A percentile compares a stretch with the other conserved stretches of the same genome.
phyloP scores from a whole-genome alignment of 2,888 invertebrate species.

The Phyllotreta cruciferae region DNA sequence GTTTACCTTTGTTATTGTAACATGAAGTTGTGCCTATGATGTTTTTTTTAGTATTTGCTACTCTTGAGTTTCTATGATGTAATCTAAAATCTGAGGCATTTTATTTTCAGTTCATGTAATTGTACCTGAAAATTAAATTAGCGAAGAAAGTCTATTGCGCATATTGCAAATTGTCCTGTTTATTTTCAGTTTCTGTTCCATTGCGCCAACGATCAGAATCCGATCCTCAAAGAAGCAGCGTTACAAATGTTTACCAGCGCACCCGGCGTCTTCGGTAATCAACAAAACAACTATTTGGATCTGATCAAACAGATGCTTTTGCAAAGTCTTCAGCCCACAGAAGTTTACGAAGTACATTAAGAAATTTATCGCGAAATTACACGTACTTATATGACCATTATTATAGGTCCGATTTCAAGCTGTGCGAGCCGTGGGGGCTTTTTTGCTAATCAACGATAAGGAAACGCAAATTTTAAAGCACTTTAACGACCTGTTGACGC shows the following conservation, averaged over 20 bases:
- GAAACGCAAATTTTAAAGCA: constrained; percentile 89
- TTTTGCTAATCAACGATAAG: constrained; percentile 92
- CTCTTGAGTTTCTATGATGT: too few relatives aligned
- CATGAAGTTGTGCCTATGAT: too few relatives aligned
- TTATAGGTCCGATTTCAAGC: constrained; percentile 75
- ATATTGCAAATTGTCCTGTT: background rate
- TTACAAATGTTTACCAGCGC: constrained; percentile 94
- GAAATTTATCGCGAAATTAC: background rate
- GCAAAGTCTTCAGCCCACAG: constrained; percentile 74
- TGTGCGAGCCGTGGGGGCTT: constrained; percentile 83
- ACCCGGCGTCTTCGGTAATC: constrained; percentile 96
- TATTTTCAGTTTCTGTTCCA: constrained; percentile 81
- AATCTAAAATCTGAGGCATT: too few relatives aligned
- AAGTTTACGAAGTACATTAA: constrained; percentile 65
- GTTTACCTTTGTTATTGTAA: too few relatives aligned
- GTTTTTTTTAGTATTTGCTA: too few relatives aligned
- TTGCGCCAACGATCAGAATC: constrained; percentile 84
- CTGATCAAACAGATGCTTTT: constrained; percentile 95
- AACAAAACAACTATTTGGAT: constrained; percentile 88
- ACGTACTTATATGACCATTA: background rate
- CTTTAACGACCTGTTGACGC: constrained; percentile 84
- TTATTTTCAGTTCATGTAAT: background rate
- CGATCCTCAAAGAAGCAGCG: constrained; percentile 89
- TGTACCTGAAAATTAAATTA: constrained; percentile 4
- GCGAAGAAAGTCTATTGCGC: background rate